Evolutionary conservation across 2,888 invertebrate species (phyloP).

Genomic region (Caenorhabditis sulstoni): DNA sequence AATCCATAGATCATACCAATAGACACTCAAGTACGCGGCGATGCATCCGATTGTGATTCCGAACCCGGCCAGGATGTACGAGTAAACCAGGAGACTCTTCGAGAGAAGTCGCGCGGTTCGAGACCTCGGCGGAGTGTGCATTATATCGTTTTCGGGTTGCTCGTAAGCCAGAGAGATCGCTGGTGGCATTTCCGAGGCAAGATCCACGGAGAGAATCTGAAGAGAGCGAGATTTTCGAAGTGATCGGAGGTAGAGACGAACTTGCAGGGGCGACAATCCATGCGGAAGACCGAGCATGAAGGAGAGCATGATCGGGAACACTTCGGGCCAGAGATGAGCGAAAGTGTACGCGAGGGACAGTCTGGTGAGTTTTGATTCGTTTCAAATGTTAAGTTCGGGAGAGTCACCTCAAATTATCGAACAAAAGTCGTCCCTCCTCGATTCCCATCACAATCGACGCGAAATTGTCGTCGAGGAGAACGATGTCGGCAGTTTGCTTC

Average conservation of each 20-base stretch:
- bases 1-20: conserved; percentile 70
- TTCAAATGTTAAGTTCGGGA: too few species aligned
- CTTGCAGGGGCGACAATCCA: conserved; percentile 77
- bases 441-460: conserved; percentile 77
- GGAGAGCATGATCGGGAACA: conserved; percentile 78
- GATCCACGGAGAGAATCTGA: conserved; percentile 77
- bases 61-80: conserved; percentile 77
- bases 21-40: conserved; percentile 76
- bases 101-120: conserved; percentile 66
- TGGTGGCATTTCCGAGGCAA: conserved; percentile 79
- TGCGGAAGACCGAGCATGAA: conserved; percentile 78
- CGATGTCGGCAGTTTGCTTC: conserved; percentile 76
- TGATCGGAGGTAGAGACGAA: conserved; percentile 10
- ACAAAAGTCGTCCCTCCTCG: conserved; percentile 78
- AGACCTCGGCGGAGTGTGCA: conserved; percentile 76
- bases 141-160: conserved; percentile 78
- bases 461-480: conserved; percentile 79
- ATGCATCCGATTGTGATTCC: conserved; percentile 79
- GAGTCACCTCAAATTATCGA: conserved; percentile 73
- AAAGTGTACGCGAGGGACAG: conserved; percentile 79
- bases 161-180: conserved; percentile 79
- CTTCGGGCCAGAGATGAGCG: conserved; percentile 80
- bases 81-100: conserved; percentile 73
- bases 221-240: conserved; percentile 3
- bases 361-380: too few species aligned